phyloP scores from a whole-genome alignment of 2,113 vertebrate genomes.

The Oostethus manadensis region DNA sequence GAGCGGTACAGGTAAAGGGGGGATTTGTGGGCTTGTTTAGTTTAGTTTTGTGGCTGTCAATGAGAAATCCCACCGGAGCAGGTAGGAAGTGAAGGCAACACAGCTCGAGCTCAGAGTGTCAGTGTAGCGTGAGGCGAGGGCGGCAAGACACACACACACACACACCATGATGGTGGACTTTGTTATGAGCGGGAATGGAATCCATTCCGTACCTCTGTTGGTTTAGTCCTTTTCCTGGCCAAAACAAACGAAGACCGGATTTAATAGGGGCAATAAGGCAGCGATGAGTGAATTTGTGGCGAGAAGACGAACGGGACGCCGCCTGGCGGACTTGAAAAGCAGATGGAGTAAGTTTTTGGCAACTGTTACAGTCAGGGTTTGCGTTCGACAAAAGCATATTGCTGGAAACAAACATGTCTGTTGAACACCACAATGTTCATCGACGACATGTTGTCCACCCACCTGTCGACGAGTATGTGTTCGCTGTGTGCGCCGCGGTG shows the following conservation, averaged over 20 bases:
- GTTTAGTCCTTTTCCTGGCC: neutral
- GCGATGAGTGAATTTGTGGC: conserved; percentile 43
- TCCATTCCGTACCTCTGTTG: neutral
- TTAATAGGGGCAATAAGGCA: neutral
- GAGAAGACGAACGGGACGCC: conserved; percentile 13
- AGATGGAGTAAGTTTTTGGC: conserved; percentile 60
- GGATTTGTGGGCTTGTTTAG: too few species aligned
- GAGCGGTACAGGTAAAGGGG: neutral
- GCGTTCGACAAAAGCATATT: neutral
- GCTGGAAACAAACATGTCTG: neutral
- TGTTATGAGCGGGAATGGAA: conserved; percentile 20
- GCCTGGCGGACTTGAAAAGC: neutral
- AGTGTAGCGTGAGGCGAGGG: neutral
- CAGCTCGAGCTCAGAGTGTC: neutral
- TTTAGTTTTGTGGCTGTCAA: neutral
- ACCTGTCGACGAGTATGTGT: too few species aligned
- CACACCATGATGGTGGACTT: conserved; percentile 1
- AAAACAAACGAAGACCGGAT: neutral
- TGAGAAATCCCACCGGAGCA: conserved; percentile 5
- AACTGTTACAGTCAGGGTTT: neutral
- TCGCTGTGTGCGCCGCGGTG: too few species aligned
- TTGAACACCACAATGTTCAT: neutral
- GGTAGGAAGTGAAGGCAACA: conserved; percentile 5
- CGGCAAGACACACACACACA: neutral
- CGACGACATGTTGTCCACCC: neutral